Percentiles rank a stretch among this genome's conserved stretches.
Conservation (phyloP, 2,113 vertebrate genomes). For the Callopanchax toddi region DNA sequence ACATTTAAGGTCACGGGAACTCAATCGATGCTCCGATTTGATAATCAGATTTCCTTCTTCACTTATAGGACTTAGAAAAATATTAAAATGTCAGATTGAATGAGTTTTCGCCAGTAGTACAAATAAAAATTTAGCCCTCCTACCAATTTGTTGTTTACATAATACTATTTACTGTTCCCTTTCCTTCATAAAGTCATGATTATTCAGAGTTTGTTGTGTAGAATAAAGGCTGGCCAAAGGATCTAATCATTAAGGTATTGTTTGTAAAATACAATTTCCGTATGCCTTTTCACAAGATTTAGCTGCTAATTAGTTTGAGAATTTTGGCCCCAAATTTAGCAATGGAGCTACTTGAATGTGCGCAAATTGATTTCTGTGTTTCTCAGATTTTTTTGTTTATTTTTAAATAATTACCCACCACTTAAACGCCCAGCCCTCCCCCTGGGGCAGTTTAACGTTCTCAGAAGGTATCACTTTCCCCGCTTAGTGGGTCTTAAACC, state of each 20-base stretch:
- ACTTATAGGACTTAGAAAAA: background rate
- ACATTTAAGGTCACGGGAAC: slow-evolving; percentile 19
- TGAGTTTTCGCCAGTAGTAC: background rate
- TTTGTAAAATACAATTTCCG: slow-evolving; percentile 25
- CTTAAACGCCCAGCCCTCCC: slow-evolving; percentile 1
- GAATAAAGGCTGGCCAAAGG: slow-evolving; percentile 17
- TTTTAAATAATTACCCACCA: slow-evolving; percentile 55
- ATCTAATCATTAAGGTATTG: slow-evolving; percentile 56
- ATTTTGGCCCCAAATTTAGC: too few species aligned
- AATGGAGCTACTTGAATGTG: too few species aligned
- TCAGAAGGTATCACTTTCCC: slow-evolving; percentile 50
- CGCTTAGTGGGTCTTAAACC: slow-evolving; percentile 49
- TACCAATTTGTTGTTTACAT: background rate
- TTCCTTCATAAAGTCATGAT: slow-evolving; percentile 29
- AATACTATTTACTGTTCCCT: background rate
- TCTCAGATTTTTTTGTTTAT: slow-evolving; percentile 41
- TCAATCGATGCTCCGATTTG: too few species aligned
- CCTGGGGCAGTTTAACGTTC: slow-evolving; percentile 45
- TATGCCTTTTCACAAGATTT: slow-evolving; percentile 12
- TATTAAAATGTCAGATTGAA: background rate
- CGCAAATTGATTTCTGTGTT: background rate
- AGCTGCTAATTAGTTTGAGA: slow-evolving; percentile 32
- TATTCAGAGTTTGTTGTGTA: slow-evolving; percentile 20
- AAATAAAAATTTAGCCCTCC: background rate
- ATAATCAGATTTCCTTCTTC: background rate